Percentiles rank a stretch among this genome's conserved stretches.
Conservation (phyloP, 2,888 invertebrate species). For the Drosophila macrothrix region DNA sequence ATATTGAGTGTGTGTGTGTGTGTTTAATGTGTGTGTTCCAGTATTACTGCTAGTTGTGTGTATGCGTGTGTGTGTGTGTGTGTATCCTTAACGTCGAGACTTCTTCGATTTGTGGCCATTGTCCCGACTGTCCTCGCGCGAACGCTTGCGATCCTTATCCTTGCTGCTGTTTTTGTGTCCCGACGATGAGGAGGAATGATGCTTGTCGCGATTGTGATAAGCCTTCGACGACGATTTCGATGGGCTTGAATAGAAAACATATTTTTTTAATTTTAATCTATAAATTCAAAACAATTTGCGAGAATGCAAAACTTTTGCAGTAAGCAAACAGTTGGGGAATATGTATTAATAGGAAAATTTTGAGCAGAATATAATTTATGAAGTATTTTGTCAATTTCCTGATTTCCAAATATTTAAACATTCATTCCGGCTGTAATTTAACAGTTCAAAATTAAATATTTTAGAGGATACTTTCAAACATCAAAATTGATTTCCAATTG, state of each 20-base stretch:
- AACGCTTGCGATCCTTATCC: constrained; percentile 88
- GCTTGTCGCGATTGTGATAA: constrained; percentile 83
- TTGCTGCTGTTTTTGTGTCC: constrained; percentile 84
- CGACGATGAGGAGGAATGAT: constrained; percentile 82
- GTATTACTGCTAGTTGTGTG: constrained; percentile 28
- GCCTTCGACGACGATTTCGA: constrained; percentile 83
- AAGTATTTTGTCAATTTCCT: constrained; percentile 32
- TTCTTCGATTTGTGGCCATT: constrained; percentile 89
- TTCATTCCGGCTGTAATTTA: not conserved
- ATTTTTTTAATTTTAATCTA: not conserved
- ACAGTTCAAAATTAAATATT: not conserved
- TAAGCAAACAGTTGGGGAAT: constrained; percentile 16
- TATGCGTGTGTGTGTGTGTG: constrained; percentile 14
- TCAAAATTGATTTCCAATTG: too few relatives aligned
- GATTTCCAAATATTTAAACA: not conserved
- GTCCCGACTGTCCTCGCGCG: constrained; percentile 91
- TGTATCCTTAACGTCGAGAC: constrained; percentile 85
- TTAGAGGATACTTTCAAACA: constrained; percentile 1
- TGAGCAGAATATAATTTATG: constrained; percentile 48
- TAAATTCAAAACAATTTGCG: not conserved
- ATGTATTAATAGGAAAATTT: constrained; percentile 21
- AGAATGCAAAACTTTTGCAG: constrained; percentile 16
- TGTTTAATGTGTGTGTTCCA: constrained; percentile 17
- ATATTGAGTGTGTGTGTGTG: constrained; percentile 22
- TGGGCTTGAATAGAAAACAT: constrained; percentile 62